Evolutionary conservation across 2,113 vertebrate genomes (phyloP), one percentile per base, ranked within the genome.

Genomic region (Aleadryas rufinucha): DNA sequence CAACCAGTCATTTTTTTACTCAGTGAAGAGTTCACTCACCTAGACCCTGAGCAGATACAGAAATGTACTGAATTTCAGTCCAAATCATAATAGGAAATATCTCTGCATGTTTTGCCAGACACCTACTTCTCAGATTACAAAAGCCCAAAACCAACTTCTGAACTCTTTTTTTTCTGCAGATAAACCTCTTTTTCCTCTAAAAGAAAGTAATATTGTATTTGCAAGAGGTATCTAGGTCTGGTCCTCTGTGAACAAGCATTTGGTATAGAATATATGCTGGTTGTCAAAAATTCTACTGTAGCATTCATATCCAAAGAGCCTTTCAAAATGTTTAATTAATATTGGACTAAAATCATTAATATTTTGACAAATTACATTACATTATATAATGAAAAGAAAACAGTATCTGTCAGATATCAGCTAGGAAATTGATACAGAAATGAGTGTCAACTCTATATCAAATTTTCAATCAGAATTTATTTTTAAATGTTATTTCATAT

Each of bases 11-110:
- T 2, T 33, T 27, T 87, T 84, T 70, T 4, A 57, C 4, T 2
- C 11, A 35, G 10, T 0, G 0, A 24, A 61, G 27, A 14, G 11
- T 35, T 44, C 5, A 4, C 3, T 39, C 6, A 8, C 54, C 24
- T 35, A 41, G 37, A 35, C 15, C 10, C 13, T 39, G 4, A 63
- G 57, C 20, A 71, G 7, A 14, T 60, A 52, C 12, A 66, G 57
- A 44, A 47, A 3, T 13, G 3, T 37, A 35, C 20, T 63, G 7
- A 13, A 35, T 15, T 77, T 57, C 15, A 11, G 7, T 11, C 21
- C 22, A 89, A 57, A 74, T 41, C 13, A 22, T 47, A 35, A 23
- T 5, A 30, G 1, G 3, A 65, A 74, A n/a, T 77, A n/a, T 7
- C 16, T 77, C 21, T 47, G 6, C 26, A 4, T 50, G 7, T 57